phyloP scores from a whole-genome alignment of 2,113 vertebrate species.

The Azemiops feae region DNA sequence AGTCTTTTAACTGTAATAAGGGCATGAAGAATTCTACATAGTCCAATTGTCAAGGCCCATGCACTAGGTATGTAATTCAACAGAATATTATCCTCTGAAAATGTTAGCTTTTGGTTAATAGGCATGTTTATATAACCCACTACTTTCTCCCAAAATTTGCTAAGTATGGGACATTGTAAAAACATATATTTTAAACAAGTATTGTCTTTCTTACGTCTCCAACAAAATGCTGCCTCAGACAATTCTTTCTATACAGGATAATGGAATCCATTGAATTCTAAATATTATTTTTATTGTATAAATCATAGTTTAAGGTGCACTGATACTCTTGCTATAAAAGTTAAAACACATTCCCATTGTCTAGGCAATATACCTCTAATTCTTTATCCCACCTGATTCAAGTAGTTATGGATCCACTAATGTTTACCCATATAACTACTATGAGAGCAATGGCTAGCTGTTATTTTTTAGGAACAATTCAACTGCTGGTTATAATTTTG shows the following conservation, averaged over 20 bases:
- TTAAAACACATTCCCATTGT: background rate
- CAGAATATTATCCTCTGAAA: background rate
- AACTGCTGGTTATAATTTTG: background rate
- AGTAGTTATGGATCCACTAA: background rate
- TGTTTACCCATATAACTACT: background rate
- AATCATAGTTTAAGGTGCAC: background rate
- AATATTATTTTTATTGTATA: background rate
- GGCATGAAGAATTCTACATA: background rate
- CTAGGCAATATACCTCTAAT: no score
- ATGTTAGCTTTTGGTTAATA: background rate
- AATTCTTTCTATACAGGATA: background rate
- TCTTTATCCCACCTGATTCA: background rate
- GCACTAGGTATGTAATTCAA: background rate
- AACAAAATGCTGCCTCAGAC: background rate
- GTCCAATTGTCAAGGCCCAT: background rate
- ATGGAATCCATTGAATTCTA: background rate
- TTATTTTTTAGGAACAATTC: background rate
- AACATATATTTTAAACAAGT: background rate
- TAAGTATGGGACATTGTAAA: background rate
- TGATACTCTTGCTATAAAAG: background rate
- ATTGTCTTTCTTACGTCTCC: background rate
- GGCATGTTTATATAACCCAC: background rate
- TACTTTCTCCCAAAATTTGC: background rate
- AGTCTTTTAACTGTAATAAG: background rate
- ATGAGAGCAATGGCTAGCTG: background rate